These are phyloP conservation scores for Diglossa brunneiventris DNA, from an alignment of 2,113 vertebrate genomes.

Conservation along the genomic window DNA sequence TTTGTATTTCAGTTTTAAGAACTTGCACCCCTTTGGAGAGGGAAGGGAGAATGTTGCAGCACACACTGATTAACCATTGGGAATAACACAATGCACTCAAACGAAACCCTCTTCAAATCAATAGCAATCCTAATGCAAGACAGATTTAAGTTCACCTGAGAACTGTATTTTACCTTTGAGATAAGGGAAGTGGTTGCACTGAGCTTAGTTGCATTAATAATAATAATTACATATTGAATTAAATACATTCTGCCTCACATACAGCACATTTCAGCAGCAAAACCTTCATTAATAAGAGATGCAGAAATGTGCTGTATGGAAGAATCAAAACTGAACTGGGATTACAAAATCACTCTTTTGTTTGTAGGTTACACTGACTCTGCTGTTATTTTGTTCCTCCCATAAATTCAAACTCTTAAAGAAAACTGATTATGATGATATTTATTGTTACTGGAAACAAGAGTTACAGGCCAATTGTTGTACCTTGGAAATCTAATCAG, in stretches of 20 bases:
- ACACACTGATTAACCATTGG: not conserved
- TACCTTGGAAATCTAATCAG: constrained; percentile 6
- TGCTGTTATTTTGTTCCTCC: not conserved
- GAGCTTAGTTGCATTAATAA: not conserved
- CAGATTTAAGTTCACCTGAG: constrained; percentile 18
- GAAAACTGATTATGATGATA: not conserved
- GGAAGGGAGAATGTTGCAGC: not conserved
- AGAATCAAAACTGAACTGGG: not conserved
- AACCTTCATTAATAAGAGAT: constrained; percentile 19
- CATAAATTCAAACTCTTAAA: not conserved
- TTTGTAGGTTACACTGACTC: not conserved
- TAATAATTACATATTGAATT: not conserved
- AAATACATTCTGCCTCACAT: not conserved
- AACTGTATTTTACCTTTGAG: not conserved
- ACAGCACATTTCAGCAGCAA: not conserved
- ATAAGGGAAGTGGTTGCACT: not conserved
- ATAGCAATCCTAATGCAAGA: not conserved
- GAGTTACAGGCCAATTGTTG: not conserved
- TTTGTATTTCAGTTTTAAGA: not conserved
- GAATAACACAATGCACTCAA: not conserved
- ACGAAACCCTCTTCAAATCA: constrained; percentile 1
- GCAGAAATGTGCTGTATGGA: not conserved
- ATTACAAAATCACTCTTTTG: not conserved
- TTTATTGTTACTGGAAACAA: not conserved
- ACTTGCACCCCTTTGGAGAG: not conserved